These are phyloP conservation scores for Prorops nasuta DNA, from an alignment of 1,140 invertebrate genomes.

Conservation along the genomic window DNA sequence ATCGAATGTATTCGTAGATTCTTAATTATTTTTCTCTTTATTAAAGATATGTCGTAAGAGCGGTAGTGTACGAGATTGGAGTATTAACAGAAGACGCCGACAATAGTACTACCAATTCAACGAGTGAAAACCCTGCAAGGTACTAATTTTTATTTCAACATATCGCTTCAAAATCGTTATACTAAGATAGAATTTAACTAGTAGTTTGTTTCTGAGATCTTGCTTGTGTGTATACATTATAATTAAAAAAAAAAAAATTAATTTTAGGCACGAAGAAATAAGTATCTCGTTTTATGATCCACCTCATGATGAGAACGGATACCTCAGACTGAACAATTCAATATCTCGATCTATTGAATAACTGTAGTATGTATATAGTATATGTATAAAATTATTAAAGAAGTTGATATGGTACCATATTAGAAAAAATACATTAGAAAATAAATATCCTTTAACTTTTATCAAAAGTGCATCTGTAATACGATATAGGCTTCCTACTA, in stretches of 20 bases:
- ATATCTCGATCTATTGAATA: too few species aligned
- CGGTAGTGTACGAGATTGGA: conserved; percentile 61
- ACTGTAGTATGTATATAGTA: too few species aligned
- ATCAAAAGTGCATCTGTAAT: too few species aligned
- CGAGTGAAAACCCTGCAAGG: conserved; percentile 36
- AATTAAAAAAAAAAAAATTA: neutral
- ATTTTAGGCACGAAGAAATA: conserved; percentile 54
- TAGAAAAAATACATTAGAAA: too few species aligned
- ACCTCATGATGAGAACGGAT: neutral
- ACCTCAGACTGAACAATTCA: neutral
- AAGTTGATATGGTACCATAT: too few species aligned
- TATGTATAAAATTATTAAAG: too few species aligned
- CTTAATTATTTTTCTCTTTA: neutral
- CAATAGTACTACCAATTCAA: conserved; percentile 45
- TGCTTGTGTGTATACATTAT: neutral
- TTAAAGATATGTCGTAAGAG: conserved; percentile 59
- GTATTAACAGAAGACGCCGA: conserved; percentile 58
- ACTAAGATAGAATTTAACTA: too few species aligned
- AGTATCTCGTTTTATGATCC: conserved; percentile 60
- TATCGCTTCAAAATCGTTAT: too few species aligned
- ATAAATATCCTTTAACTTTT: too few species aligned
- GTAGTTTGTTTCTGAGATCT: too few species aligned
- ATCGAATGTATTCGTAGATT: neutral
- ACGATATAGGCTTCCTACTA: too few species aligned
- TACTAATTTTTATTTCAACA: conserved; percentile 13